phyloP scores from a whole-genome alignment of 1,140 invertebrate genomes.

The Sinella curviseta region DNA sequence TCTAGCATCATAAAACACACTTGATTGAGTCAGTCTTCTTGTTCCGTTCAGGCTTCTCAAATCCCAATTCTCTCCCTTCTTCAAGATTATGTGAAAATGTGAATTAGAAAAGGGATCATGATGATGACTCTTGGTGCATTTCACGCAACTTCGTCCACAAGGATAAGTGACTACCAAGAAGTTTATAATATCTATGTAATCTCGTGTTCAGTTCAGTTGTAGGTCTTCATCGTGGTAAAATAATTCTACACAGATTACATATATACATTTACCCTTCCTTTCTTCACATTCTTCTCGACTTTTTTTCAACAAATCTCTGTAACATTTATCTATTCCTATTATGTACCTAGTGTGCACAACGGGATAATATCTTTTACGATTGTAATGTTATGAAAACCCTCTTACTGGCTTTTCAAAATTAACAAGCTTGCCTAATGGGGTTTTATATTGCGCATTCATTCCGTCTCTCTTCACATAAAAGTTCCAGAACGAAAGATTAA shows the following conservation, averaged over 20 bases:
- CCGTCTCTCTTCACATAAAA: too few relatives aligned
- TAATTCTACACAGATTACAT: too few relatives aligned
- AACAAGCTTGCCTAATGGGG: constrained; percentile 7
- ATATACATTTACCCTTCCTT: too few relatives aligned
- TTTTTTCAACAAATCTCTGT: too few relatives aligned
- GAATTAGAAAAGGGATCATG: background rate
- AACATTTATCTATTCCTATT: too few relatives aligned
- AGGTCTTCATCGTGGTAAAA: background rate
- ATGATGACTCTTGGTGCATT: background rate
- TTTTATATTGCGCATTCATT: background rate
- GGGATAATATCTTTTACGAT: background rate
- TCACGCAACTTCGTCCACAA: too few relatives aligned
- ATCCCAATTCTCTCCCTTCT: background rate
- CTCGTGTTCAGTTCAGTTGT: too few relatives aligned
- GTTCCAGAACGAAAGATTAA: too few relatives aligned
- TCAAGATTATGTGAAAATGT: background rate
- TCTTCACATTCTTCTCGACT: too few relatives aligned
- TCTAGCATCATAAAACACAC: background rate
- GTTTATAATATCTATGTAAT: too few relatives aligned
- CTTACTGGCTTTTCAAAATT: constrained; percentile 1
- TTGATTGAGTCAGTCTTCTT: background rate
- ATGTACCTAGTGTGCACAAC: too few relatives aligned
- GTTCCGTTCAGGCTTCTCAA: background rate
- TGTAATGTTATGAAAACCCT: background rate
- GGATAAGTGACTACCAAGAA: too few relatives aligned